phyloP scores from a whole-genome alignment of 2,888 invertebrate species.

The Leptodirus hochenwartii region DNA sequence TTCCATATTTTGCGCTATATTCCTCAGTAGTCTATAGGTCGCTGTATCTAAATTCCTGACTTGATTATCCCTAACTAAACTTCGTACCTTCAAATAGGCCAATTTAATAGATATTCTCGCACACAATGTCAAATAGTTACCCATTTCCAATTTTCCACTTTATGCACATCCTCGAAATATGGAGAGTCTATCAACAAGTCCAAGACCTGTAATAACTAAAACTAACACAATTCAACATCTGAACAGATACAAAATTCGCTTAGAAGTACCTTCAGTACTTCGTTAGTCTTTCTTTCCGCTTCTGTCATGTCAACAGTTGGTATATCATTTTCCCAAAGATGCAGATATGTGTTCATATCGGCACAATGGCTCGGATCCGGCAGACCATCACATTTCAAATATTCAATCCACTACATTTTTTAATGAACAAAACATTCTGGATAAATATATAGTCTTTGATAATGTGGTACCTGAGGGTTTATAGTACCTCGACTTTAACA shows the following conservation, averaged over 20 bases:
- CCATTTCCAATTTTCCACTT: constrained; percentile 19
- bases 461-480: too few relatives aligned
- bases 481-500: too few relatives aligned
- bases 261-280: constrained; percentile 26
- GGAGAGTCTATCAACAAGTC: constrained; percentile 20
- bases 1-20: constrained; percentile 28
- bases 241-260: constrained; percentile 2
- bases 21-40: constrained; percentile 29
- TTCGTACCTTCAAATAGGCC: constrained; percentile 21
- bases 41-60: constrained; percentile 28
- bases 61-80: constrained; percentile 27
- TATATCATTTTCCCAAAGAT: constrained; percentile 30
- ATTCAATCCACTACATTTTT: constrained; percentile 30
- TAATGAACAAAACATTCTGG: too few relatives aligned
- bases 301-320: constrained; percentile 25
- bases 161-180: constrained; percentile 13
- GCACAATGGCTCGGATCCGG: constrained; percentile 31
- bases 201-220: constrained; percentile 19
- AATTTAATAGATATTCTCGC: too few relatives aligned
- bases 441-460: background rate
- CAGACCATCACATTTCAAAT: constrained; percentile 33
- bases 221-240: constrained; percentile 7
- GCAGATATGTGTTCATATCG: constrained; percentile 34
- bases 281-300: constrained; percentile 25
- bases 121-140: too few relatives aligned